Evolutionary conservation across 1,140 invertebrate species (phyloP).

Genomic region (Berghia stephanieae): DNA sequence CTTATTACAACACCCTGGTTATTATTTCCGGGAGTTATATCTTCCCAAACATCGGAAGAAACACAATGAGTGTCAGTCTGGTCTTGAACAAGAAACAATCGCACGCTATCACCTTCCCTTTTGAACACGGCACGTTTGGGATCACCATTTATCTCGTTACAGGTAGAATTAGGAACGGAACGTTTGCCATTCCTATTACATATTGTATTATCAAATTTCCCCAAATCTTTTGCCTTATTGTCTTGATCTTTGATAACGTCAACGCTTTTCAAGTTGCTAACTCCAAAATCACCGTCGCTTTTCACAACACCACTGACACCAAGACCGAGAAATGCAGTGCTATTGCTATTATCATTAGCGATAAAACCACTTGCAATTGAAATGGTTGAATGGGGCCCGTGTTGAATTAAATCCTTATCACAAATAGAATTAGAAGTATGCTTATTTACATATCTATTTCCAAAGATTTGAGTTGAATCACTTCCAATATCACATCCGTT

Average conservation of each 20-base stretch:
- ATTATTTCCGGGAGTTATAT: background rate
- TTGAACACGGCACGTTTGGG: background rate
- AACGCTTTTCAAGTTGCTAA: background rate
- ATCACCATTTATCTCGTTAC: background rate
- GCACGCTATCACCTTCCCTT: background rate
- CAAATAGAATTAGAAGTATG: too few species aligned
- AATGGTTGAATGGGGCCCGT: too few species aligned
- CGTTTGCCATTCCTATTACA: background rate
- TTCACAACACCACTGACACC: background rate
- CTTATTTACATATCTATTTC: too few species aligned
- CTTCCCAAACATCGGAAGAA: background rate
- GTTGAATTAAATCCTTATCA: too few species aligned
- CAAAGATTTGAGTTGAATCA: too few species aligned
- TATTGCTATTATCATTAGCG: too few species aligned
- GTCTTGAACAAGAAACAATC: background rate
- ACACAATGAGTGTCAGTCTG: background rate
- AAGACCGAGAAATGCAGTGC: too few species aligned
- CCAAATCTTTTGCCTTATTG: too few species aligned
- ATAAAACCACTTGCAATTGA: too few species aligned
- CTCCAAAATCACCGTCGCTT: background rate
- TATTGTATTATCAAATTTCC: too few species aligned
- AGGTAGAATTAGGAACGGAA: background rate
- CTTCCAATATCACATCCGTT: too few species aligned
- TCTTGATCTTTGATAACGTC: background rate
- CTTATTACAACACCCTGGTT: background rate